Conservation (phyloP, 2,888 invertebrate genomes). For the Diarsia brunnea region DNA sequence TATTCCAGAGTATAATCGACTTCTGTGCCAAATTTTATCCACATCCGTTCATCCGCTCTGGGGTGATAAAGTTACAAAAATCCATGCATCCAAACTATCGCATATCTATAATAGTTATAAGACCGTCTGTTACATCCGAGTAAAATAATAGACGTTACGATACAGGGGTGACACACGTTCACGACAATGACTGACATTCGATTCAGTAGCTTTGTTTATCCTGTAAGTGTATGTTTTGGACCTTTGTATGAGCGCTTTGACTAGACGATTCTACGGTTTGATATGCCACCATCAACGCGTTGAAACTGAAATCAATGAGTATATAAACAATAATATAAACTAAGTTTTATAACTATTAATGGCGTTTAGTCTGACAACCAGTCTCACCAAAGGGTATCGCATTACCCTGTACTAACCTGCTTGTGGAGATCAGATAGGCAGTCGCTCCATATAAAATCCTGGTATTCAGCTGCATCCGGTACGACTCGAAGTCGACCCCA, state of each 20-base stretch:
- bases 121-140: conserved; percentile 5
- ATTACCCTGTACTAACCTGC: too few species aligned
- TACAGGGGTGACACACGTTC: conserved; percentile 21
- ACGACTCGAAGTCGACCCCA: too few species aligned
- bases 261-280: conserved; percentile 1
- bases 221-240: not conserved
- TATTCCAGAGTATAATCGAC: not conserved
- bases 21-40: not conserved
- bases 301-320: not conserved
- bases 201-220: conserved; percentile 33
- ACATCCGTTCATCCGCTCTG: not conserved
- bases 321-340: not conserved
- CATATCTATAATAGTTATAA: not conserved
- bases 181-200: conserved; percentile 21
- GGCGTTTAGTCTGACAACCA: not conserved
- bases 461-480: too few species aligned
- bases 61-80: not conserved
- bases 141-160: conserved; percentile 23
- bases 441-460: too few species aligned
- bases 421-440: too few species aligned
- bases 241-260: not conserved
- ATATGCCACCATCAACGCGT: not conserved
- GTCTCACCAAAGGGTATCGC: too few species aligned
- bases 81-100: not conserved
- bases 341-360: not conserved